phyloP scores from a whole-genome alignment of 2,888 invertebrate genomes.

The Drosophila longiperda region DNA sequence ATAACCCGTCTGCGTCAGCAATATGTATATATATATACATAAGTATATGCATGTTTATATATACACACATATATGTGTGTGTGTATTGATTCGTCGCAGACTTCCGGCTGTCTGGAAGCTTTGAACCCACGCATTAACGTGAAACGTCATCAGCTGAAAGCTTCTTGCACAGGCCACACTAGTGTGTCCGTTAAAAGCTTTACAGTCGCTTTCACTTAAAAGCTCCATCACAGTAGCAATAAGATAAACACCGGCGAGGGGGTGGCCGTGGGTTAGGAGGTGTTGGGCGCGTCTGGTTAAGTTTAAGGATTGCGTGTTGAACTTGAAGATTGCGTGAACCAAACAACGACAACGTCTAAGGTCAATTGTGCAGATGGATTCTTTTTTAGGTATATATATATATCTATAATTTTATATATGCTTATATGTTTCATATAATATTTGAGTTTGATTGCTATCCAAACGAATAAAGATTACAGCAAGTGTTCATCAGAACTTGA shows the following conservation, averaged over 20 bases:
- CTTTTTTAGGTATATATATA: background rate
- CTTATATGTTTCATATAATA: background rate
- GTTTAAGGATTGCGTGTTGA: background rate
- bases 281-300: background rate
- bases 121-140: constrained; percentile 3
- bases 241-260: background rate
- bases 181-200: constrained; percentile 9
- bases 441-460: background rate
- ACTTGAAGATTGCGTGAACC: background rate
- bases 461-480: constrained; percentile 3
- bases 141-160: constrained; percentile 15
- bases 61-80: background rate
- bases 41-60: background rate
- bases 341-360: background rate
- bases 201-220: constrained; percentile 4
- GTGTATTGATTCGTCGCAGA: constrained; percentile 4
- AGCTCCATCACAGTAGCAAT: background rate
- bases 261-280: too few species aligned
- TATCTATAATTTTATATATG: background rate
- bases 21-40: too few species aligned
- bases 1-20: constrained; percentile 5
- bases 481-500: background rate
- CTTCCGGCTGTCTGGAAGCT: constrained; percentile 14
- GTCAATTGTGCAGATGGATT: background rate
- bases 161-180: background rate